Percentiles rank a stretch among this genome's conserved stretches.
Evolutionary conservation across 2,797 vertebrate genomes (phyloP).

Genomic region (Geotrypetes seraphini): DNA sequence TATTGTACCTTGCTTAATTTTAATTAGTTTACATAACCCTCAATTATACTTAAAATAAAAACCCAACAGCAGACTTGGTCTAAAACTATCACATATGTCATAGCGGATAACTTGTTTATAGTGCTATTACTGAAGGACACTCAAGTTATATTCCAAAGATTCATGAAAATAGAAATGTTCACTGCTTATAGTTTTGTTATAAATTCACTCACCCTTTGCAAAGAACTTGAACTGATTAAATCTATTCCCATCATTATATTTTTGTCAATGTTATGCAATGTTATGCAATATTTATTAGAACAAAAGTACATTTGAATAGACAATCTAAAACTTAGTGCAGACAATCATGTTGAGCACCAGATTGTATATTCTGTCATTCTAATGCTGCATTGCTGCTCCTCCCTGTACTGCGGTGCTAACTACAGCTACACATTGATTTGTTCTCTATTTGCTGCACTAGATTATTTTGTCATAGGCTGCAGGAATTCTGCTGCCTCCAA

Average conservation of each 20-base stretch:
- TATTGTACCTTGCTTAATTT: constrained; percentile 29
- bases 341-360: constrained; percentile 53
- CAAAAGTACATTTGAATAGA: no score
- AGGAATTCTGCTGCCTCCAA: constrained; percentile 44
- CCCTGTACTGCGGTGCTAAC: constrained; percentile 45
- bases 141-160: constrained; percentile 14
- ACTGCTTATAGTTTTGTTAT: constrained; percentile 12
- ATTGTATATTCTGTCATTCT: constrained; percentile 41
- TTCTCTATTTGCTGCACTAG: constrained; percentile 52
- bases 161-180: constrained; percentile 6
- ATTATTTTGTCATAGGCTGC: constrained; percentile 43
- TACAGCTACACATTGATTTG: constrained; percentile 49
- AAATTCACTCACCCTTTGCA: constrained; percentile 18
- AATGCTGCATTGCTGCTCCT: constrained; percentile 70
- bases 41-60: no score
- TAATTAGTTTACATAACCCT: constrained; percentile 28
- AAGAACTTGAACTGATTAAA: constrained; percentile 8
- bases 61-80: no score
- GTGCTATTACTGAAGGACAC: constrained; percentile 23
- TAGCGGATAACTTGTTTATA: constrained; percentile 14
- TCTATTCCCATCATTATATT: no score
- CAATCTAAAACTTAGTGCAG: constrained; percentile 48
- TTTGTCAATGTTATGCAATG: no score
- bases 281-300: no score
- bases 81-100: constrained; percentile 15